Evolutionary conservation across 2,797 vertebrate species (phyloP), one percentile per base, ranked within the genome.

Genomic region (Phoxinus dragarum): DNA sequence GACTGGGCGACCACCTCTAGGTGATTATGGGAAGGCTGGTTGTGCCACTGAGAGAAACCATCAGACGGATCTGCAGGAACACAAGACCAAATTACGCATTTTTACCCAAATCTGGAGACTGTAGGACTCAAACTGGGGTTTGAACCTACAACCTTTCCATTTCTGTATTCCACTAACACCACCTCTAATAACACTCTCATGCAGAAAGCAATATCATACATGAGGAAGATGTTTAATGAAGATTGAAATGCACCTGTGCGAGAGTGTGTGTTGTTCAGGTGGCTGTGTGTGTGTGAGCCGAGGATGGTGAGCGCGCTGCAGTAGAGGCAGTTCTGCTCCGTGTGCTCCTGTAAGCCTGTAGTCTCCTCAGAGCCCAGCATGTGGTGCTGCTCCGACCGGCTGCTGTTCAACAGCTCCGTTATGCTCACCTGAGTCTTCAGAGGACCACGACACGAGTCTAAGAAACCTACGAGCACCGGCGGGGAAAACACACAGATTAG

Each of bases 251-350:
- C 49, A 97, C 96, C 96, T 91, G 95, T 90, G 88, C 93, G 94
- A 90, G 88, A 94, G 80, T 94, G 96, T 3, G 94, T 91, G 87
- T 94, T 90, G 85, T 92, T 95, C 40, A 93, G 86, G 87, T 94
- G 96, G 89, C 90, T 94, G 90, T 91, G 94, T 38, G 95, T 92
- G 72, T 93, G 94, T 86, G 94, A 95, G 84, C 94, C 95, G 85
- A 96, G 88, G 84, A 95, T 93, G 38, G 94, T 90, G 64, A 95
- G 80, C n/a, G 96, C 96, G 84, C 96, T 95, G 89, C 96, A 97
- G 88, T 97, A 97, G 81, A 97, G 95, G 84, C 96, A 97, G 89
- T 96, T 97, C 78, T 97, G 95, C 75, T 97, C 96, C 4, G 94
- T 96, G 88, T 97, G 96, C 68, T 97, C 96, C 90, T 97, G 96